Base-by-base conservation (phyloP, 2,797 vertebrate genomes). In the Microctenopoma lineatum region DNA sequence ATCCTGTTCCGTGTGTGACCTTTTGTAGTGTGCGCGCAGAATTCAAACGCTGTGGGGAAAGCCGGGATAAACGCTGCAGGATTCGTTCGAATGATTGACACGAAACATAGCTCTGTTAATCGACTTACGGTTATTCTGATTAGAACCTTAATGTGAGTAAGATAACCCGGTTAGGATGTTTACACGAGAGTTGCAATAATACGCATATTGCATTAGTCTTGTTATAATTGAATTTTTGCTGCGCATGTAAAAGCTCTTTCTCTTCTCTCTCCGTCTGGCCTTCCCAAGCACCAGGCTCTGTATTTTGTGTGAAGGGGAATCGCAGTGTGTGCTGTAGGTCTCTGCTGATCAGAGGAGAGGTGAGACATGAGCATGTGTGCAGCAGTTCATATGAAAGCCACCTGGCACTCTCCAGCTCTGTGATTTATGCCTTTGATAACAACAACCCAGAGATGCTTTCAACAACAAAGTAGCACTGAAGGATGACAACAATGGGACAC, bases 381-480 rank as follows among this genome's bases (percentile, higher is more conserved):
- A 81, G 79, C 84, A 85, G 88, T 89, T 91, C 85, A 90, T 91
- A 84, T 87, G 87, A 89, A 90, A 89, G 87, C 87, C 92, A 92
- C 89, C 92, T 92, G 92, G 91, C 85, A 89, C 76, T 82, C 75
- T 83, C 73, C 73, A 57, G 79, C 88, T 87, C 89, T 80, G 83
- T 90, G 89, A 92, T 94, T 92, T 83, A 87, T 86, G 90, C 84
- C 89, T 93, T 92, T 93, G 92, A 93, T 92, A 92, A 81, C 75
- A 70, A 69, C 89, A 84, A 85, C 69, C 81, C 78, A 80, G 87
- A 91, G 84, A 90, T 84, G 89, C 91, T 92, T 83, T 90, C 89
- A 91, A 92, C 92, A 87, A 84, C 84, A 90, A 87, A 88, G 77
- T 92, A 70, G 68, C 16, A 50, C 84, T 76, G 87, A 90, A 87